Conservation (phyloP, 2,888 invertebrate species). For the Cosmopolites sordidus region DNA sequence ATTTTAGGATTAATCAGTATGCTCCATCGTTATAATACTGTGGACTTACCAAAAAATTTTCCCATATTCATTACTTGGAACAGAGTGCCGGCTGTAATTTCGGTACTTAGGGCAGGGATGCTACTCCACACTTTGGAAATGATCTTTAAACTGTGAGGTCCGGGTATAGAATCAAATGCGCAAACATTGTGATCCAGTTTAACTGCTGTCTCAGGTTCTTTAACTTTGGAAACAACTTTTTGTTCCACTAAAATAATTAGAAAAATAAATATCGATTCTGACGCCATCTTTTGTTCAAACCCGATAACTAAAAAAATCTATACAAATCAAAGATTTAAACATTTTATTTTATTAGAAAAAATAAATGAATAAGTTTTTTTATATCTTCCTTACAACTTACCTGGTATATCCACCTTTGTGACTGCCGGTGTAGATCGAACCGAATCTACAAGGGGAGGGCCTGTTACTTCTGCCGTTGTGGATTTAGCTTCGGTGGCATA, state of each 20-base stretch:
- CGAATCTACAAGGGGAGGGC: neutral
- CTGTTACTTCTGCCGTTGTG: neutral
- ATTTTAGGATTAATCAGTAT: neutral
- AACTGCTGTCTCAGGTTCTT: no score
- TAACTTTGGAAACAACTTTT: no score
- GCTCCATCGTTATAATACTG: neutral
- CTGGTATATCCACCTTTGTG: constrained; percentile 3
- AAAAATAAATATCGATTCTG: neutral
- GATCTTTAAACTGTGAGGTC: constrained; percentile 56
- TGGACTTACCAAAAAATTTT: constrained; percentile 44
- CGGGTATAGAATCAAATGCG: constrained; percentile 62
- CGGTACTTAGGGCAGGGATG: constrained; percentile 60
- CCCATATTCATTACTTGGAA: constrained; percentile 54
- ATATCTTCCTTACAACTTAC: no score
- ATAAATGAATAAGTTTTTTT: no score
- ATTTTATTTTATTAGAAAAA: no score
- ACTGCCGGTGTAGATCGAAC: neutral
- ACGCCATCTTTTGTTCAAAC: neutral
- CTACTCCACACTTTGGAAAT: constrained; percentile 58
- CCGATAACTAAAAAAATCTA: neutral
- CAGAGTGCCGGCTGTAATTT: constrained; percentile 54
- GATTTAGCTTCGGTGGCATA: constrained; percentile 17
- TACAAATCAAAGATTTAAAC: no score
- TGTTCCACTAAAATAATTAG: no score
- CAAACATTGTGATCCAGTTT: neutral